phyloP scores from a whole-genome alignment of 1,140 invertebrate species.

The Amphibalanus amphitrite region DNA sequence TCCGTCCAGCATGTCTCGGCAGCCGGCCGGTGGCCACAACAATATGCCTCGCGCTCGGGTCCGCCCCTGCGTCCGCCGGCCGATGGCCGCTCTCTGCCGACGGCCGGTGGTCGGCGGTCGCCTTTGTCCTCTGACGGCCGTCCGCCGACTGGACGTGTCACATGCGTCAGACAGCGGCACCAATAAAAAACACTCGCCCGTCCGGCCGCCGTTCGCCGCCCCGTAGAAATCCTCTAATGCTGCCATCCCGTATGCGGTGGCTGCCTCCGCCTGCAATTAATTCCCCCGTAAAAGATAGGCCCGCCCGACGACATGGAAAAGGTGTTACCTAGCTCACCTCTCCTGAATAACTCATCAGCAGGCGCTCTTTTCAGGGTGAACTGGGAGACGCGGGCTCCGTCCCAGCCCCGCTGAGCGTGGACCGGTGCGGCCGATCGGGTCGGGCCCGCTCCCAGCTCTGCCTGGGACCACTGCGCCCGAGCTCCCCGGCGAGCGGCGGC shows the following conservation, averaged over 20 bases:
- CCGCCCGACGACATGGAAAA: not conserved
- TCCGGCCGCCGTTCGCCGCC: not conserved
- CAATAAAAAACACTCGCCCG: conserved; percentile 1
- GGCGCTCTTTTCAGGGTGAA: not conserved
- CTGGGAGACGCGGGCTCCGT: too few relatives aligned
- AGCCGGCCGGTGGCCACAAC: not conserved
- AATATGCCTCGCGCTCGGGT: too few relatives aligned
- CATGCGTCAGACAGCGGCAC: not conserved
- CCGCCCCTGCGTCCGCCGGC: not conserved
- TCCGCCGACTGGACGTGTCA: not conserved
- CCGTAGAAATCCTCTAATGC: not conserved
- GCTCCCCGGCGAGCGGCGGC: too few relatives aligned
- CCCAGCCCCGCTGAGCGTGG: too few relatives aligned
- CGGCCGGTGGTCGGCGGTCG: too few relatives aligned
- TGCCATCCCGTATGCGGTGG: not conserved
- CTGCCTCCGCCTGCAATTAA: not conserved
- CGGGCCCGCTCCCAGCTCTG: not conserved
- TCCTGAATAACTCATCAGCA: not conserved
- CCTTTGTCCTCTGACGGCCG: too few relatives aligned
- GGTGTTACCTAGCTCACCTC: not conserved
- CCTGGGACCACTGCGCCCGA: too few relatives aligned
- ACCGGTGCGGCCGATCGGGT: too few relatives aligned
- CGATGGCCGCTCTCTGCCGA: too few relatives aligned
- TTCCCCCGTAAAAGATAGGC: not conserved
- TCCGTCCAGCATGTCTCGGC: not conserved